Evolutionary conservation across 2,113 vertebrate genomes (phyloP).

Genomic region (Forbesichthys papilliferus): DNA sequence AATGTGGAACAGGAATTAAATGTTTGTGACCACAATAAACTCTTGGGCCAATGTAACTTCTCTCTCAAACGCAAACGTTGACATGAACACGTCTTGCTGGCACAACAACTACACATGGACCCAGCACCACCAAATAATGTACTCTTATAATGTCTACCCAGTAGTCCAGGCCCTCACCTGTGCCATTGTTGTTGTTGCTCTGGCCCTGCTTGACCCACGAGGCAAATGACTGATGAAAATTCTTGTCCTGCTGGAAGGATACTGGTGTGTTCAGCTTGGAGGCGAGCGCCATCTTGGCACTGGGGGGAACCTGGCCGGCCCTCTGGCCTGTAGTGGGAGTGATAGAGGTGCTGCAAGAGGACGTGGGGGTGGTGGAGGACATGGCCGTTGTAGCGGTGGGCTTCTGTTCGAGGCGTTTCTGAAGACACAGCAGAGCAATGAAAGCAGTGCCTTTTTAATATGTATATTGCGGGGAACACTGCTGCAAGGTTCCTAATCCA

Average conservation of each 20-base stretch:
- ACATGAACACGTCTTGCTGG: no score
- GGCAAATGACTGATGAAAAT: conserved; percentile 97
- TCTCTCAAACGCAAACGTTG: no score
- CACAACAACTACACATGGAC: no score
- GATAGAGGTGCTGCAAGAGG: conserved; percentile 72
- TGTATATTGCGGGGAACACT: neutral
- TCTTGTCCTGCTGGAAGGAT: conserved; percentile 96
- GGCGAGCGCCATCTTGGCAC: conserved; percentile 91
- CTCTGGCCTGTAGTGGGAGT: conserved; percentile 80
- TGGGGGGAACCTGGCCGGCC: conserved; percentile 80
- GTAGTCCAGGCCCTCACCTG: conserved; percentile 76
- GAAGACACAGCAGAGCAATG: conserved; percentile 8
- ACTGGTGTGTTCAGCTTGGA: conserved; percentile 93
- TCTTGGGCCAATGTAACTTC: no score
- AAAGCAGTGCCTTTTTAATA: neutral
- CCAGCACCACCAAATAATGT: no score
- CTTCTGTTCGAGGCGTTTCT: conserved; percentile 95
- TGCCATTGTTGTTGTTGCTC: conserved; percentile 61
- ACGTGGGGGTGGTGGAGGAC: conserved; percentile 50
- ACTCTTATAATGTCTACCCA: no score
- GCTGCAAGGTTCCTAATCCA: neutral
- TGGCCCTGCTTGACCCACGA: conserved; percentile 99
- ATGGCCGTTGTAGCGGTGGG: conserved; percentile 48
- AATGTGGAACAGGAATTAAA: no score
- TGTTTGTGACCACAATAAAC: no score